These are phyloP conservation scores for Pteropus alecto DNA, from an alignment of 2,113 vertebrate species.

Conservation along the genomic window DNA sequence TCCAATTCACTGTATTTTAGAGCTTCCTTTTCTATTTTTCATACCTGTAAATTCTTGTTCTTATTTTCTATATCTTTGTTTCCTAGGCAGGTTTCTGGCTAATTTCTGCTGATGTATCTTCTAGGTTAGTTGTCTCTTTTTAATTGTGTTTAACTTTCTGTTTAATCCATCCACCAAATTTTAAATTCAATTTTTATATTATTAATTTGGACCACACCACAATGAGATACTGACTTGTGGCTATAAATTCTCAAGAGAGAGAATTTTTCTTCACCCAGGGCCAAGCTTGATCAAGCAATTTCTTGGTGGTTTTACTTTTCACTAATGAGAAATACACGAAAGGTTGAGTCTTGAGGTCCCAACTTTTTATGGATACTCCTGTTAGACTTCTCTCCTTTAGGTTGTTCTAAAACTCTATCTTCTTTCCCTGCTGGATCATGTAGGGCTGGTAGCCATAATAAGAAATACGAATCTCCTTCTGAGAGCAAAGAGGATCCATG, in stretches of 20 bases:
- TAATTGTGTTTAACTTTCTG: neutral
- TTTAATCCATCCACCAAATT: neutral
- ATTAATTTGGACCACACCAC: neutral
- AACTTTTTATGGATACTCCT: neutral
- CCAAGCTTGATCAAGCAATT: neutral
- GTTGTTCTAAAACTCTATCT: neutral
- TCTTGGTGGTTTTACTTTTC: neutral
- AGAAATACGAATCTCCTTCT: neutral
- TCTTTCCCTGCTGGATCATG: neutral
- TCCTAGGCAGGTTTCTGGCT: neutral
- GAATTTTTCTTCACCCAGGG: neutral
- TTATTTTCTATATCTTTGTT: neutral
- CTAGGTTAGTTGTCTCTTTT: neutral
- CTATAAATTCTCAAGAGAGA: neutral
- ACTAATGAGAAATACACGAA: neutral
- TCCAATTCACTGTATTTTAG: neutral
- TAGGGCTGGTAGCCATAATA: neutral
- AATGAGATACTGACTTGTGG: neutral
- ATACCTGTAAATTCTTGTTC: neutral
- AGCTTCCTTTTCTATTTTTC: neutral
- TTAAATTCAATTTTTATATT: neutral
- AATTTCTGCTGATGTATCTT: neutral
- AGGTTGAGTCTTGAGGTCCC: neutral
- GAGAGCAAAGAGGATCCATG: neutral
- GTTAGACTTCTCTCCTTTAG: neutral